Conservation (phyloP, 2,888 invertebrate species). For the Drosophila rellima region DNA sequence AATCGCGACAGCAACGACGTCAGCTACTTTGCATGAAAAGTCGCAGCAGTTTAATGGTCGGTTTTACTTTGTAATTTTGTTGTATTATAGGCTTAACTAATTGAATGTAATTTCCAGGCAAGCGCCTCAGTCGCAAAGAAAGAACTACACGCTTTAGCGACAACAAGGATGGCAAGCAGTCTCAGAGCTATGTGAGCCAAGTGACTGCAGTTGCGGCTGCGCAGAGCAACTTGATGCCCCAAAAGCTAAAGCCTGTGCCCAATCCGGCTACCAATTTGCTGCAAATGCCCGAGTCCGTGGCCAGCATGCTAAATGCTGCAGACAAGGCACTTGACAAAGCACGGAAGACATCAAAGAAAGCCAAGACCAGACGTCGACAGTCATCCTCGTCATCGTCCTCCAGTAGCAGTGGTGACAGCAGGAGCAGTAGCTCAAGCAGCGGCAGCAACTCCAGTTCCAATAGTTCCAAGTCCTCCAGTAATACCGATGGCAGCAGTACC, state of each 20-base stretch:
- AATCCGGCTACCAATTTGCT: conserved; percentile 66
- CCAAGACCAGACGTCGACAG: conserved; percentile 50
- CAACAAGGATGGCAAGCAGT: conserved; percentile 82
- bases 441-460: conserved; percentile 39
- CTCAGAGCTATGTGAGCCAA: conserved; percentile 67
- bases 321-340: conserved; percentile 75
- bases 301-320: conserved; percentile 70
- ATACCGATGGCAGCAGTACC: conserved; percentile 46
- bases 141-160: conserved; percentile 85
- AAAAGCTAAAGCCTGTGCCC: conserved; percentile 60
- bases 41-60: conserved; percentile 83
- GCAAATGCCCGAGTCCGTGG: conserved; percentile 65
- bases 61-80: conserved; percentile 30
- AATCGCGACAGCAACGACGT: conserved; percentile 72
- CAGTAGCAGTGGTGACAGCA: conserved; percentile 48
- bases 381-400: conserved; percentile 65
- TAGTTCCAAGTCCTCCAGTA: conserved; percentile 47
- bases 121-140: conserved; percentile 83
- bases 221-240: conserved; percentile 19
- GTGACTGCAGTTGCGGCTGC: conserved; percentile 43
- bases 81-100: not conserved
- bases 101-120: conserved; percentile 64
- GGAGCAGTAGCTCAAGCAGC: conserved; percentile 51
- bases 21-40: conserved; percentile 74
- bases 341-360: conserved; percentile 56